Percentiles rank a stretch among this genome's conserved stretches.
These are phyloP conservation scores for Microcebus lehilahytsara DNA, from an alignment of 2,113 vertebrate species.

Conservation along the genomic window DNA sequence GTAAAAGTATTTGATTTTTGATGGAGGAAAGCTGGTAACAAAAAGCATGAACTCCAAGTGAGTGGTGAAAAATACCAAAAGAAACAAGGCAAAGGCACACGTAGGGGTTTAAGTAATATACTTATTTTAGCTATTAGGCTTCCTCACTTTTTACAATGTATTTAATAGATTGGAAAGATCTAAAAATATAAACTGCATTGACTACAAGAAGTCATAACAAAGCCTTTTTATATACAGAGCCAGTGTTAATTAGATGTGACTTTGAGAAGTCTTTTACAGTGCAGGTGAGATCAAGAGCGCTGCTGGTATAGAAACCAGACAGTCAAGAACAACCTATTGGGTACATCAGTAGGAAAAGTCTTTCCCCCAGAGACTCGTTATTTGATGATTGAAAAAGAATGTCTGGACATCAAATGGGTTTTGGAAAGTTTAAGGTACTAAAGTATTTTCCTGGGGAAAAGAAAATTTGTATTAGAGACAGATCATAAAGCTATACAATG, in stretches of 20 bases:
- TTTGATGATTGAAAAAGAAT: conserved; percentile 75
- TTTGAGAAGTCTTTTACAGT: conserved; percentile 67
- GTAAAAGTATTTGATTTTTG: conserved; percentile 41
- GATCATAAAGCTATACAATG: conserved; percentile 73
- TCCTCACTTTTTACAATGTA: conserved; percentile 3
- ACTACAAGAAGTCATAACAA: conserved; percentile 60
- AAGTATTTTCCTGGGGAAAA: conserved; percentile 68
- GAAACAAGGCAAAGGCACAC: not conserved
- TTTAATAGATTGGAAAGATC: conserved; percentile 43
- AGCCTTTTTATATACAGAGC: conserved; percentile 36
- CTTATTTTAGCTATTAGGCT: not conserved
- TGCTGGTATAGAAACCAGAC: conserved; percentile 16
- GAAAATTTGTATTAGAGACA: conserved; percentile 73
- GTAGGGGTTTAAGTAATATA: not conserved
- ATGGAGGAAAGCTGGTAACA: not conserved
- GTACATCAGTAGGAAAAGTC: conserved; percentile 50
- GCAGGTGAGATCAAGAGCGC: not conserved
- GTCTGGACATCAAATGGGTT: conserved; percentile 75
- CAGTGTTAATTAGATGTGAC: conserved; percentile 67
- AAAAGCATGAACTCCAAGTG: not conserved
- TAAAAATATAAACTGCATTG: not conserved
- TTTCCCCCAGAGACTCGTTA: conserved; percentile 72
- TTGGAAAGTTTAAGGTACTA: conserved; percentile 70
- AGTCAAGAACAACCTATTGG: conserved; percentile 48
- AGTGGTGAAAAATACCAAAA: conserved; percentile 11